A percentile compares a stretch with the other conserved stretches of the same genome.
These are phyloP conservation scores for Brachionus sp. DNA, from an alignment of 1,140 invertebrate genomes.

Conservation along the genomic window DNA sequence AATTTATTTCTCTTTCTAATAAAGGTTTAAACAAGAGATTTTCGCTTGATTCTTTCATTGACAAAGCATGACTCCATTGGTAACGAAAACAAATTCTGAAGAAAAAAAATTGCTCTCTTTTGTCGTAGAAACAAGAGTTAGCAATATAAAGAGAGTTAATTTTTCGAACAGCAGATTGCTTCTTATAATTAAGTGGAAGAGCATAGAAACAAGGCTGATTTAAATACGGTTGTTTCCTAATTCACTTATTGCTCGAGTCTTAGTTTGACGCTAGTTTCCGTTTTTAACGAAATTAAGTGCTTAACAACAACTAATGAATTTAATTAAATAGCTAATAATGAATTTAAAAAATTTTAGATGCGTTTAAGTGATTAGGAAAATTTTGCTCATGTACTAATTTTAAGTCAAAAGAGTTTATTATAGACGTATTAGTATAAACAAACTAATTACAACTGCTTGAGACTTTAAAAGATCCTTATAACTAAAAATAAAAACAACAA, in stretches of 20 bases:
- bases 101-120: not conserved
- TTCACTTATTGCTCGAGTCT: not conserved
- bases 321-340: not conserved
- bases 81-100: constrained; percentile 10
- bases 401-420: not conserved
- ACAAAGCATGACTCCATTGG: constrained; percentile 42
- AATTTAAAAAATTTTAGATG: not conserved
- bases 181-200: not conserved
- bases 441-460: not conserved
- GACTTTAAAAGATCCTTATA: not conserved
- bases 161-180: constrained; percentile 22
- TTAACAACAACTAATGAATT: constrained; percentile 12
- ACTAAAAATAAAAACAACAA: not conserved
- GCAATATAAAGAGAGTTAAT: not conserved
- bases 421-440: not conserved
- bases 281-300: not conserved
- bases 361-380: not conserved
- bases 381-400: not conserved
- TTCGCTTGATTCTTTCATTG: constrained; percentile 15
- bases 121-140: not conserved
- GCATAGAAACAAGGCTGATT: constrained; percentile 1
- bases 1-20: constrained; percentile 9
- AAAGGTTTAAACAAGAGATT: constrained; percentile 36
- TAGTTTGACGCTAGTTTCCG: not conserved
- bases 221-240: not conserved